phyloP scores from a whole-genome alignment of 2,888 invertebrate genomes.

The Catocala nupta region DNA sequence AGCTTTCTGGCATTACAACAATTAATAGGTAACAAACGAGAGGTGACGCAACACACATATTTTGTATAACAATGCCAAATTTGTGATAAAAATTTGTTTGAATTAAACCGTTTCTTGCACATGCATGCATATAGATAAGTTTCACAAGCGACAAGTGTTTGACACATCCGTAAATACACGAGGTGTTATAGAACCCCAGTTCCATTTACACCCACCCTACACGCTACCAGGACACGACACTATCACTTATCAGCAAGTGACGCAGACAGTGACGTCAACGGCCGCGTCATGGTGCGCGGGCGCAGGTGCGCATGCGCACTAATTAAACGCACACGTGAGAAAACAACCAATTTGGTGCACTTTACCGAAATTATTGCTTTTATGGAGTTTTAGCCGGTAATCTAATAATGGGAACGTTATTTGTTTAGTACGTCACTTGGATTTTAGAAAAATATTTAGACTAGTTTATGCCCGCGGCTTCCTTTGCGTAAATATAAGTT shows the following conservation, averaged over 20 bases:
- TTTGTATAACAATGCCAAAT: too few relatives aligned
- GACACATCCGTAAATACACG: too few relatives aligned
- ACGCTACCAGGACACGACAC: constrained; percentile 15
- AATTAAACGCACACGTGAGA: constrained; percentile 65
- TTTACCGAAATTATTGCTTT: constrained; percentile 45
- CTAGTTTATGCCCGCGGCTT: too few relatives aligned
- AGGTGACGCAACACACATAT: too few relatives aligned
- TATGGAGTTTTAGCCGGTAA: constrained; percentile 15
- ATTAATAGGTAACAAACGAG: too few relatives aligned
- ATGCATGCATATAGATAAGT: too few relatives aligned
- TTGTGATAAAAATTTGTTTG: too few relatives aligned
- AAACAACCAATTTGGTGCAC: constrained; percentile 63
- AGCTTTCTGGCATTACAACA: too few relatives aligned
- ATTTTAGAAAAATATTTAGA: too few relatives aligned
- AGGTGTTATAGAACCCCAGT: neutral
- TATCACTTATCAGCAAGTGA: constrained; percentile 23
- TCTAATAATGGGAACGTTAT: constrained; percentile 1
- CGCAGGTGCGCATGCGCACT: constrained; percentile 56
- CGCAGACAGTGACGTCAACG: constrained; percentile 24
- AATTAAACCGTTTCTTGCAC: too few relatives aligned
- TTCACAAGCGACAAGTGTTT: too few relatives aligned
- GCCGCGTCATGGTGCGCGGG: constrained; percentile 45
- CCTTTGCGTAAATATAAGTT: too few relatives aligned
- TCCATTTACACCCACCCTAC: constrained; percentile 11
- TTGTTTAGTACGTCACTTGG: constrained; percentile 6